Percentiles rank a stretch among this genome's conserved stretches.
phyloP scores from a whole-genome alignment of 1,140 invertebrate genomes.

The Eueides isabella region DNA sequence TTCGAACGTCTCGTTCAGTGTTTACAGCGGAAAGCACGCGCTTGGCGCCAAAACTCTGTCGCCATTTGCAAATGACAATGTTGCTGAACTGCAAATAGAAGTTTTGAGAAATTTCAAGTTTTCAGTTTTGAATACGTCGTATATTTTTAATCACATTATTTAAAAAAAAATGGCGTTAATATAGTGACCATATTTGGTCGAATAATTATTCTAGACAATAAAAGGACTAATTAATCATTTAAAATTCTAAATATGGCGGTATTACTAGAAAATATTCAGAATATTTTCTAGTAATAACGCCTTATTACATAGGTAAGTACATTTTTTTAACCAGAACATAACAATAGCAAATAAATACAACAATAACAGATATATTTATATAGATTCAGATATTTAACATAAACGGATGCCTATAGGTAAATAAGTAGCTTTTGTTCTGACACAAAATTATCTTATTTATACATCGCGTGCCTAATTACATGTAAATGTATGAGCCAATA shows the following conservation, averaged over 20 bases:
- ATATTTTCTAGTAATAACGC: too few species aligned
- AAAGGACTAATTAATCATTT: too few species aligned
- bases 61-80: slow-evolving; percentile 60
- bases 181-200: too few species aligned
- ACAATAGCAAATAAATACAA: not conserved
- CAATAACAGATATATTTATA: not conserved
- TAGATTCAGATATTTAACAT: not conserved
- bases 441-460: not conserved
- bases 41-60: slow-evolving; percentile 69
- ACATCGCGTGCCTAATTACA: slow-evolving; percentile 4
- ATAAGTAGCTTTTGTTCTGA: not conserved
- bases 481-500: slow-evolving; percentile 1
- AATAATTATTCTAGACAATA: too few species aligned
- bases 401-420: too few species aligned
- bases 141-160: not conserved
- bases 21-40: slow-evolving; percentile 69
- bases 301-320: too few species aligned
- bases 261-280: too few species aligned
- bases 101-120: slow-evolving; percentile 36
- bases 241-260: too few species aligned
- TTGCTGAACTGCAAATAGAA: slow-evolving; percentile 71
- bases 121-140: not conserved
- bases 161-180: too few species aligned
- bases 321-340: not conserved
- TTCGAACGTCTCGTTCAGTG: slow-evolving; percentile 67